phyloP scores from a whole-genome alignment of 2,113 vertebrate genomes.

The Egretta garzetta region DNA sequence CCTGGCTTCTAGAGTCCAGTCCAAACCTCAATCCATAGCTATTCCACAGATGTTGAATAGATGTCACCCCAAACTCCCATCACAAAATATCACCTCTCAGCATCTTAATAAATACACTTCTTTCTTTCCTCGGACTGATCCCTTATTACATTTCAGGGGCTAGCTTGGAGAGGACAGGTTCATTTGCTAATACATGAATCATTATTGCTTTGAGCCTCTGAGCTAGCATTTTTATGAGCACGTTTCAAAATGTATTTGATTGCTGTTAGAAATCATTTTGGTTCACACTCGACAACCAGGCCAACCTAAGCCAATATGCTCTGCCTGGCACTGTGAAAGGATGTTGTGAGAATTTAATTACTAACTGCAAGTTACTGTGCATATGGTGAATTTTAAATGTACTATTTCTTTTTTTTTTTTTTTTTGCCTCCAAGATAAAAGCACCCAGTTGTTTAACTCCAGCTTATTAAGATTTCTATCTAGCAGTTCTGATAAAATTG shows the following conservation, averaged over 20 bases:
- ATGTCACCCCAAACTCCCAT: not conserved
- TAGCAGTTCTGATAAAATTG: constrained; percentile 30
- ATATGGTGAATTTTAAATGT: constrained; percentile 45
- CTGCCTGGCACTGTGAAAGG: constrained; percentile 53
- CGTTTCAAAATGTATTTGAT: constrained; percentile 64
- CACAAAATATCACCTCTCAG: not conserved
- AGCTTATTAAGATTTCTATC: constrained; percentile 42
- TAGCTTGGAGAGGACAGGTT: constrained; percentile 39
- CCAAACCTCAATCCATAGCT: not conserved
- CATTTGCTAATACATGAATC: constrained; percentile 64
- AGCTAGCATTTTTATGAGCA: constrained; percentile 49
- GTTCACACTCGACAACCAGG: constrained; percentile 44
- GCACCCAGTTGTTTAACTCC: not conserved
- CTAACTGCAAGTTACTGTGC: constrained; percentile 53
- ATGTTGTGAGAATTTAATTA: constrained; percentile 71
- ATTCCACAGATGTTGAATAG: not conserved
- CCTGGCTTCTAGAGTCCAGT: not conserved
- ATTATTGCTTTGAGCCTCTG: constrained; percentile 63
- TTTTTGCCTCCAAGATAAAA: constrained; percentile 16
- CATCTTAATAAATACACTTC: not conserved
- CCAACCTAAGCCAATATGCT: constrained; percentile 65
- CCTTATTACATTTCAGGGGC: not conserved
- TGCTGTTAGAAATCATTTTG: constrained; percentile 68
- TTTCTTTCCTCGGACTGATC: not conserved
- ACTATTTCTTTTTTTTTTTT: not conserved